phyloP scores from a whole-genome alignment of 2,888 invertebrate species.

The Halictus quadricinctus region DNA sequence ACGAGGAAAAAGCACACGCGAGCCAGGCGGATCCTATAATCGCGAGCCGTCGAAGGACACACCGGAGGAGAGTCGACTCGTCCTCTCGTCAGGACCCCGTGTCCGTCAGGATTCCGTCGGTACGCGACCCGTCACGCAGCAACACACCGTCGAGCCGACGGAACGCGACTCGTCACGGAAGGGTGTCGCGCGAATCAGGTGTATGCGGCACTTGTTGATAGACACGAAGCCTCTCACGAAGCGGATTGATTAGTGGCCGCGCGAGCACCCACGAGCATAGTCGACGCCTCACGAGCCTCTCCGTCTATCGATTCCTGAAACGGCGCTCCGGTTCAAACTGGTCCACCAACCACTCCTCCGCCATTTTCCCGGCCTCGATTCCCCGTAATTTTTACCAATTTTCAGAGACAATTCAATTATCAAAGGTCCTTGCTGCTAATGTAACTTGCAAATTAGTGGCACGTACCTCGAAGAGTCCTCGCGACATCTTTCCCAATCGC shows the following conservation, averaged over 20 bases:
- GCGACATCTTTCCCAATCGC: constrained; percentile 55
- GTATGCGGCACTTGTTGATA: constrained; percentile 75
- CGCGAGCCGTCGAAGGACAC: constrained; percentile 5
- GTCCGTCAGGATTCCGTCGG: not conserved
- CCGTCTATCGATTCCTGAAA: constrained; percentile 63
- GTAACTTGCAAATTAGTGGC: not conserved
- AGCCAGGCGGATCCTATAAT: not conserved
- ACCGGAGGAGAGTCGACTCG: not conserved
- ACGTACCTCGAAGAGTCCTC: constrained; percentile 52
- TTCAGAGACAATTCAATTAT: not conserved
- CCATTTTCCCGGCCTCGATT: not conserved
- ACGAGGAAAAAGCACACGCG: not conserved
- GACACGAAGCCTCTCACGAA: constrained; percentile 62
- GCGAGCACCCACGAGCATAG: constrained; percentile 67
- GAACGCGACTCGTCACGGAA: constrained; percentile 28
- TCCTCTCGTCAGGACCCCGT: not conserved
- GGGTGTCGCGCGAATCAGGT: constrained; percentile 43
- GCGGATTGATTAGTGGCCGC: constrained; percentile 67
- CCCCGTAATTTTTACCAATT: not conserved
- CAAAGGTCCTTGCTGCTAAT: not conserved
- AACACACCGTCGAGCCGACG: constrained; percentile 15
- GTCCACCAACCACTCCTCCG: constrained; percentile 46
- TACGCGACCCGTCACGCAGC: not conserved
- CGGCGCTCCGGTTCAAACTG: constrained; percentile 63
- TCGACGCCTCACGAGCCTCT: constrained; percentile 70